Evolutionary conservation across 1,140 invertebrate genomes (phyloP), one percentile per base, ranked within the genome.

Genomic region (Sycophila sp.): DNA sequence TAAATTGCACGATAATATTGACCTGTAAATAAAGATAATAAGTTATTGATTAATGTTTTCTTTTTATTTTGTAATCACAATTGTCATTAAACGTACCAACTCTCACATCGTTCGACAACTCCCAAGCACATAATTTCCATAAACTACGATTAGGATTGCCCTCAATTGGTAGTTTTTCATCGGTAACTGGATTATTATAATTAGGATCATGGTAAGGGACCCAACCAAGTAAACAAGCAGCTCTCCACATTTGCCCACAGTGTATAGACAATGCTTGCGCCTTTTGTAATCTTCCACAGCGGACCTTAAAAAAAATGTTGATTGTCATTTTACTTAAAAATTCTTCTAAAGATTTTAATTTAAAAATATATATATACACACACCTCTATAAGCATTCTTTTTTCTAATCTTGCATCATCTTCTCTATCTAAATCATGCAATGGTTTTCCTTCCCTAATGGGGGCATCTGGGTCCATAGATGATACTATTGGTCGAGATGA

Each of bases 391-490:
- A 85, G 85, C 85, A 86, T 86, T 79, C 83, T 84, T 47, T 87
- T 89, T 24, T 92, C 83, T 2, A 98, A 82, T 74, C 93, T 88
- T 66, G 88, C 87, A 77, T 98, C 96, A 88, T 98, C 96, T 83
- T 96, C 93, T 78, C 88, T 89, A 82, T 99, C 97, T 56, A 98
- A 86, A 79, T 96, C 93, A 85, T 98, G 96, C 17, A 98, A 85
- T 24, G 90, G 89, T 80, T 90, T 92, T 19, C 91, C 91, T 78
- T 97, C 91, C 67, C 95, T 88, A 22, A 91, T 85, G 0, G 94
- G 92, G 34, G 96, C 96, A 91, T 99, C 97, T n/a, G 96, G 96
- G 87, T 99, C 96, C 75, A 98, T 85, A 73, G 90, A 89, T 13
- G 91, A 89, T 0, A 96, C 90, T 56, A 94, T 87, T 63, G 89